Conservation (phyloP, 2,113 vertebrate genomes). For the Gymnogyps californianus region DNA sequence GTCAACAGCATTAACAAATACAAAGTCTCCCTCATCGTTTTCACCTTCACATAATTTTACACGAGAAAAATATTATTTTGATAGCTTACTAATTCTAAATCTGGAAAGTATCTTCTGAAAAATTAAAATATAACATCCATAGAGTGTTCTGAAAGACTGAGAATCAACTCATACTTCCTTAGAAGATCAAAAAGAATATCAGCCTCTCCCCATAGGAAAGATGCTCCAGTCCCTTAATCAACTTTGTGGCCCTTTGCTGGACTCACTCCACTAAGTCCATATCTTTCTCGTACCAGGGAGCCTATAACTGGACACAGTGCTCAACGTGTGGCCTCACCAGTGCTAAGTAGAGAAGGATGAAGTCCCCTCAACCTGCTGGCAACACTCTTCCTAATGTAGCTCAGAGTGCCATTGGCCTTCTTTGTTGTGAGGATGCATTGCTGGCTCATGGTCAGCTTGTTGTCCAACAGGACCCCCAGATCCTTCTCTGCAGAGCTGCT, state of each 20-base stretch:
- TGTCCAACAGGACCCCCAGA: neutral
- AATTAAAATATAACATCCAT: neutral
- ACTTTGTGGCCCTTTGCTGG: neutral
- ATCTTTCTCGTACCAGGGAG: neutral
- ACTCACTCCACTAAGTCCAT: fast-evolving
- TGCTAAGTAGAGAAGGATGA: neutral
- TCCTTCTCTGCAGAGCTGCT: neutral
- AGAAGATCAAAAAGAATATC: neutral
- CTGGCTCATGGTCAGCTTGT: neutral
- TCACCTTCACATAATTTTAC: neutral
- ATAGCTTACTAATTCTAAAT: neutral
- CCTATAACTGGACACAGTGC: fast-evolving
- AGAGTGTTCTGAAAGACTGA: neutral
- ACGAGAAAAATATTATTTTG: neutral
- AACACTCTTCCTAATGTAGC: neutral
- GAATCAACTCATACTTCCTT: neutral
- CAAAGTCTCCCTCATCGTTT: neutral
- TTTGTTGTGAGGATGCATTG: fast-evolving
- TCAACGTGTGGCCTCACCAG: neutral
- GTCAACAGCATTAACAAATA: neutral
- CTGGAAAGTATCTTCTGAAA: neutral
- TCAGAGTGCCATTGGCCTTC: too few relatives aligned
- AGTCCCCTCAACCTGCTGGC: fast-evolving
- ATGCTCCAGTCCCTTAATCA: neutral
- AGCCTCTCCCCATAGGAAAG: neutral